Evolutionary conservation across 2,113 vertebrate genomes (phyloP).

Genomic region (Cacatua alba): DNA sequence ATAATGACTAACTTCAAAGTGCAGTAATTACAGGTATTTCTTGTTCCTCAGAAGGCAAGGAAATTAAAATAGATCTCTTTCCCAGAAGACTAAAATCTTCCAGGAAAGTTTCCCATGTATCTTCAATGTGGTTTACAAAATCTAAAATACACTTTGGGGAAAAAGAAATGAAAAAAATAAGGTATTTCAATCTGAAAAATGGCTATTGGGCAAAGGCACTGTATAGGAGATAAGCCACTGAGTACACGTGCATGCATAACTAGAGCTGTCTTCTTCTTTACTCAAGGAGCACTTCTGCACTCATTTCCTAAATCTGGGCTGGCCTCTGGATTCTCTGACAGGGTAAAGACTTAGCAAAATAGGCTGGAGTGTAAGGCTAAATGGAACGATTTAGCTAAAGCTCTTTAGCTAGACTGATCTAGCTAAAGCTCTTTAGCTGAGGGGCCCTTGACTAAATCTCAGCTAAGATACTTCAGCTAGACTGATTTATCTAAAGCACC

Average conservation of each 20-base stretch:
- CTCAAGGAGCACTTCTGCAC: neutral
- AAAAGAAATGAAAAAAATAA: neutral
- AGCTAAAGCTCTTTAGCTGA: conserved; percentile 45
- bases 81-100: neutral
- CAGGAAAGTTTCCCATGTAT: neutral
- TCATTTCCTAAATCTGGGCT: neutral
- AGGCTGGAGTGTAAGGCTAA: neutral
- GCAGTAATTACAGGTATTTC: conserved; percentile 11
- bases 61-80: neutral
- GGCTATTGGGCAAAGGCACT: neutral
- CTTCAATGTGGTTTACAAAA: neutral
- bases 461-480: conserved; percentile 38
- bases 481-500: conserved; percentile 42
- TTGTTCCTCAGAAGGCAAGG: neutral
- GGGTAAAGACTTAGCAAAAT: neutral
- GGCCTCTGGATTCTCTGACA: neutral
- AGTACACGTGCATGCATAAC: neutral
- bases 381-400: neutral
- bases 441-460: conserved; percentile 24
- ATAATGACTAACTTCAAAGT: neutral
- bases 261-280: neutral
- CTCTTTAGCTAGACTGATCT: conserved; percentile 29
- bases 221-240: neutral
- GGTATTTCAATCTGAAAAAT: neutral
- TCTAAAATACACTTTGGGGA: neutral